phyloP scores from a whole-genome alignment of 2,888 invertebrate species.

The Entomobrya proxima region DNA sequence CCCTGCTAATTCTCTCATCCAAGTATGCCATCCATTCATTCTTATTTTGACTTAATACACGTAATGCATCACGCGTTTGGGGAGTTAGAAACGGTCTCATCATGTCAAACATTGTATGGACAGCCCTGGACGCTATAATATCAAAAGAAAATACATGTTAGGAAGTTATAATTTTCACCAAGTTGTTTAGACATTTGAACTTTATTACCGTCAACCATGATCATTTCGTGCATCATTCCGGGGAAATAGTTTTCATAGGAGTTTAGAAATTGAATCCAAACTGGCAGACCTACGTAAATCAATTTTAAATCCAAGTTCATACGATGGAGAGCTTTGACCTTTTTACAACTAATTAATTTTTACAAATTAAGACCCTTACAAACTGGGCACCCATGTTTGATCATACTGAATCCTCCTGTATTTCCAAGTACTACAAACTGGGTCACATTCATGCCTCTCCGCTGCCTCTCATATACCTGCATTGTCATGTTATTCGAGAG shows the following conservation, averaged over 20 bases:
- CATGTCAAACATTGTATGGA: constrained; percentile 2
- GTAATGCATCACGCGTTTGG: neutral
- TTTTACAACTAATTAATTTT: neutral
- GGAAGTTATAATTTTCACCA: neutral
- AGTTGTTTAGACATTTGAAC: neutral
- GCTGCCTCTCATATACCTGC: constrained; percentile 30
- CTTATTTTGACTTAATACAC: constrained; percentile 4
- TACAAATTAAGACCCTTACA: constrained; percentile 35
- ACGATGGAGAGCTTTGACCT: too few species aligned
- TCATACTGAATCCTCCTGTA: constrained; percentile 4
- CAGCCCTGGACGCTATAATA: neutral
- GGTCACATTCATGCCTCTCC: constrained; percentile 16
- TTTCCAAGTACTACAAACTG: constrained; percentile 32
- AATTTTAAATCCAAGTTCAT: neutral
- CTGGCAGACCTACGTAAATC: constrained; percentile 6
- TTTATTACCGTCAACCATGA: constrained; percentile 28
- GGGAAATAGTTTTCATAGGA: constrained; percentile 29
- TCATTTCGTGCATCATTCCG: constrained; percentile 26
- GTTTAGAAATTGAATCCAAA: constrained; percentile 37
- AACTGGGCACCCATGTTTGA: constrained; percentile 39
- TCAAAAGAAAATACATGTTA: neutral
- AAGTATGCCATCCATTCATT: constrained; percentile 44
- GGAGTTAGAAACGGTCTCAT: neutral
- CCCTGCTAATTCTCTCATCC: constrained; percentile 8
- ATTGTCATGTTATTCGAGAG: constrained; percentile 31